A percentile compares a stretch with the other conserved stretches of the same genome.
These are phyloP conservation scores for Synanthedon andrenaeformis DNA, from an alignment of 2,888 invertebrate genomes.

Conservation along the genomic window DNA sequence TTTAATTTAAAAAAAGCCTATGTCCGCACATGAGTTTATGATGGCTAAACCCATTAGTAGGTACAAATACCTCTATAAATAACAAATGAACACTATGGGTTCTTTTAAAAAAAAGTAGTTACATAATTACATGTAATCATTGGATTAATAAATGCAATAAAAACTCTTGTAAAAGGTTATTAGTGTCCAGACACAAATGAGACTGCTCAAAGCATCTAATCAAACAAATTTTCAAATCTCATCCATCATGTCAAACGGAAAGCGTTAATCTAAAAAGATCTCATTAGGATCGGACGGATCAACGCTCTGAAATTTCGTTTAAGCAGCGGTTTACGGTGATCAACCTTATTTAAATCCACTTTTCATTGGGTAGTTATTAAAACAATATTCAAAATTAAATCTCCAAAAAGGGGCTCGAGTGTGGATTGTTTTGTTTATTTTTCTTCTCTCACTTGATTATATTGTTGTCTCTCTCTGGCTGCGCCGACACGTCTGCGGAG, in stretches of 20 bases:
- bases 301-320: slow-evolving; percentile 24
- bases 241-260: slow-evolving; percentile 53
- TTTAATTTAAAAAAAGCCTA: too few relatives aligned
- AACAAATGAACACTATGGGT: background rate
- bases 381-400: slow-evolving; percentile 11
- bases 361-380: slow-evolving; percentile 20
- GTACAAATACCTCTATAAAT: too few relatives aligned
- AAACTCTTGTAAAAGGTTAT: slow-evolving; percentile 21
- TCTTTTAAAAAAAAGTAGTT: background rate
- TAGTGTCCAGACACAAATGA: slow-evolving; percentile 32
- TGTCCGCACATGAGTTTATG: too few relatives aligned
- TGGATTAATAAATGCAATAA: slow-evolving; percentile 6
- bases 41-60: too few relatives aligned
- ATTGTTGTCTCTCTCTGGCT: slow-evolving; percentile 24
- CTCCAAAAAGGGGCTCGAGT: slow-evolving; percentile 10
- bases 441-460: slow-evolving; percentile 16
- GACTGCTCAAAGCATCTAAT: slow-evolving; percentile 41
- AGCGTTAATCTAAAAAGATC: slow-evolving; percentile 40
- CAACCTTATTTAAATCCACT: slow-evolving; percentile 21
- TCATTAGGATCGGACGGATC: slow-evolving; percentile 31
- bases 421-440: background rate
- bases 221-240: slow-evolving; percentile 55
- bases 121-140: background rate
- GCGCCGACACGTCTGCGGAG: slow-evolving; percentile 49
- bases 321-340: slow-evolving; percentile 7